Evolutionary conservation across 37 sponge, comb jelly and placozoan genomes (phyloP).

Genomic region (Ianthella basta): DNA sequence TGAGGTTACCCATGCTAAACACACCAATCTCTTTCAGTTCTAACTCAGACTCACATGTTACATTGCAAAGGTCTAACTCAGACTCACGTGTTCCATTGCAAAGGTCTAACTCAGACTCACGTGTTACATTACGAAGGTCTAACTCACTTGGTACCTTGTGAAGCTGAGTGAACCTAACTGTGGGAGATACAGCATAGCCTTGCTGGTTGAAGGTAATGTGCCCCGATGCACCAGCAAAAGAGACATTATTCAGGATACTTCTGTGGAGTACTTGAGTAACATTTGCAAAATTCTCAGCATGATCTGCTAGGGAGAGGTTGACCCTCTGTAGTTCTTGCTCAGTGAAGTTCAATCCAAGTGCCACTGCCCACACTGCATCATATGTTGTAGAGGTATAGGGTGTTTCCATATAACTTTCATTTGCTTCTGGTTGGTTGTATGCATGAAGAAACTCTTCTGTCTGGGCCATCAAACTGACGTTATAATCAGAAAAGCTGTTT

Average conservation of each 20-base stretch:
- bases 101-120: too few species aligned
- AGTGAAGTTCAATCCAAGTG: neutral
- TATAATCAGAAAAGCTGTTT: too few species aligned
- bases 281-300: neutral
- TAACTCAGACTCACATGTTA: too few species aligned
- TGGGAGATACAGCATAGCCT: too few species aligned
- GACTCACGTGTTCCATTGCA: too few species aligned
- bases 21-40: too few species aligned
- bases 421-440: neutral
- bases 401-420: too few species aligned
- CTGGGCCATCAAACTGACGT: neutral
- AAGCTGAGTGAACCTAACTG: neutral
- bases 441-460: neutral
- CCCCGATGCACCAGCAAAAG: constrained; percentile 1
- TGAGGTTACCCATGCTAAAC: too few species aligned
- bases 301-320: constrained; percentile 8
- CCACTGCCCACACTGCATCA: constrained; percentile 41
- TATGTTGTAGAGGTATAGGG: neutral
- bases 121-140: too few species aligned
- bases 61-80: too few species aligned
- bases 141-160: too few species aligned
- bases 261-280: neutral
- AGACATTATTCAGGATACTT: neutral
- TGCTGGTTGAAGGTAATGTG: neutral
- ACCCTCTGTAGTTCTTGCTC: neutral